phyloP scores from a whole-genome alignment of 1,140 invertebrate species.

The Agrilus planipennis region DNA sequence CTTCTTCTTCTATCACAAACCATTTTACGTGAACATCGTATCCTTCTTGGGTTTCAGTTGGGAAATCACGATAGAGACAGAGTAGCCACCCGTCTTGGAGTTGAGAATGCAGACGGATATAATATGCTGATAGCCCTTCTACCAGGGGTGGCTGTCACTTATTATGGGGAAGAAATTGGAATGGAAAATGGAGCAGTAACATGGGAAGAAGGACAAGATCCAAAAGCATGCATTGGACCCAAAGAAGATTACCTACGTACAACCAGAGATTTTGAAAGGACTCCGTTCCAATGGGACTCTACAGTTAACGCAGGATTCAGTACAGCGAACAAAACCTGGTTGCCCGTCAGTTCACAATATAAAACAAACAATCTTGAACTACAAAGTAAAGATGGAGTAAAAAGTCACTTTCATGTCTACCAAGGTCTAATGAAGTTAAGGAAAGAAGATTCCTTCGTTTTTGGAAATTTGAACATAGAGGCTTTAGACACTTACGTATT shows the following conservation, averaged over 20 bases:
- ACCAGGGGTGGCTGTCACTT: slow-evolving; percentile 54
- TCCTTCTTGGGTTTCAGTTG: slow-evolving; percentile 30
- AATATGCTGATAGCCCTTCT: slow-evolving; percentile 39
- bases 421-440: background rate
- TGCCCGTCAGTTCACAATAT: slow-evolving; percentile 51
- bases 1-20: no score
- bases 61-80: slow-evolving; percentile 42
- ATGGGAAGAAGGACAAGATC: slow-evolving; percentile 38
- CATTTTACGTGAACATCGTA: no score
- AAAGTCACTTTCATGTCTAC: slow-evolving; percentile 21
- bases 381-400: slow-evolving; percentile 10
- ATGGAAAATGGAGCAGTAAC: slow-evolving; percentile 46
- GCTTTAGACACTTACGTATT: slow-evolving; percentile 1
- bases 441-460: background rate
- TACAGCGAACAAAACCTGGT: slow-evolving; percentile 38
- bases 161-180: slow-evolving; percentile 58
- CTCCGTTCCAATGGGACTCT: slow-evolving; percentile 63
- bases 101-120: slow-evolving; percentile 35
- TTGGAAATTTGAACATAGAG: slow-evolving; percentile 4
- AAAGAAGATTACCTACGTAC: slow-evolving; percentile 8
- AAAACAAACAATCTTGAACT: slow-evolving; percentile 38
- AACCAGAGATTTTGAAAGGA: slow-evolving; percentile 37
- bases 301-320: slow-evolving; percentile 41
- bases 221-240: slow-evolving; percentile 28
- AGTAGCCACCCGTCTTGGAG: slow-evolving; percentile 35